These are phyloP conservation scores for Anguilla obscura DNA, from an alignment of 2,797 vertebrate genomes.

Conservation along the genomic window DNA sequence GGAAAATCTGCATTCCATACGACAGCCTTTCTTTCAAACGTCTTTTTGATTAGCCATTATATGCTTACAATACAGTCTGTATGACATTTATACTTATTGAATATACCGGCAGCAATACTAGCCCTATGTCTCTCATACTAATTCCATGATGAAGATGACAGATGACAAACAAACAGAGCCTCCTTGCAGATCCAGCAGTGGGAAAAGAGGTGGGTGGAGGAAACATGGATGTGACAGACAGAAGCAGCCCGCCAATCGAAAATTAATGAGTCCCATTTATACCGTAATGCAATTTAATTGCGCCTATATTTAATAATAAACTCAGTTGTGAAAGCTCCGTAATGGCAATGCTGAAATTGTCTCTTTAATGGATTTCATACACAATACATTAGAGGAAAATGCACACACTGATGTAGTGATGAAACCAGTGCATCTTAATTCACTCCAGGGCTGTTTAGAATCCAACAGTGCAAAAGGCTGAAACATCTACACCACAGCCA, in stretches of 20 bases:
- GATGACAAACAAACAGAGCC: slow-evolving; percentile 3
- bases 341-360: neutral
- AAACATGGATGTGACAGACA: neutral
- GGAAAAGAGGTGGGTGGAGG: neutral
- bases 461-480: neutral
- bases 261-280: neutral
- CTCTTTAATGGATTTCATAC: neutral
- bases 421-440: neutral
- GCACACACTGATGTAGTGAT: neutral
- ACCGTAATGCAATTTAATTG: slow-evolving; percentile 1
- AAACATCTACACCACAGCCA: neutral
- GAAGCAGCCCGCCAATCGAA: neutral
- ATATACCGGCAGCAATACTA: slow-evolving; percentile 12
- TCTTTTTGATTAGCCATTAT: neutral
- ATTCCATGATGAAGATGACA: slow-evolving; percentile 10
- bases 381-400: neutral
- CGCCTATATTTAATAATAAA: neutral
- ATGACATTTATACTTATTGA: slow-evolving; percentile 3
- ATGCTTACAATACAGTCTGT: neutral
- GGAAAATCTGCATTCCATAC: neutral
- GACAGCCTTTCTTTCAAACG: neutral
- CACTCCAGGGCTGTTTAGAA: neutral
- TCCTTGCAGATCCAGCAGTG: neutral
- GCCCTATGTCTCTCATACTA: slow-evolving; percentile 6
- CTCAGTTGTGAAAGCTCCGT: neutral